A percentile compares a stretch with the other conserved stretches of the same genome.
These are phyloP conservation scores for Galerucella calmariensis DNA, from an alignment of 2,888 invertebrate species.

Conservation along the genomic window DNA sequence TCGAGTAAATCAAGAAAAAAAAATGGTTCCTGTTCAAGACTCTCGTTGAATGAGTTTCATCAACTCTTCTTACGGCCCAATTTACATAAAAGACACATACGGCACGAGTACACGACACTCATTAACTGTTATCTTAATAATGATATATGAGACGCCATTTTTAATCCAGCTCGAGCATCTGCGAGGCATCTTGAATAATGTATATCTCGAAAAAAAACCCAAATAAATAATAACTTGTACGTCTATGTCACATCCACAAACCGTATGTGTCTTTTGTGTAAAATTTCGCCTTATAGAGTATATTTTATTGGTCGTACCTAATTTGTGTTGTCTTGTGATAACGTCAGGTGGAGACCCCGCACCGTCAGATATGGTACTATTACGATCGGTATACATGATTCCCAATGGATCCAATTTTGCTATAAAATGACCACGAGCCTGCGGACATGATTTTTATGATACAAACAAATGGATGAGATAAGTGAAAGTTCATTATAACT, in stretches of 20 bases:
- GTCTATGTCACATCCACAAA: neutral
- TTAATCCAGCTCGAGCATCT: no score
- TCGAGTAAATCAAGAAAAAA: conserved; percentile 2
- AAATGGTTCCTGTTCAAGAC: neutral
- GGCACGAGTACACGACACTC: neutral
- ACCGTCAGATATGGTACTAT: conserved; percentile 64
- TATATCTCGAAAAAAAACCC: no score
- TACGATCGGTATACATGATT: conserved; percentile 77
- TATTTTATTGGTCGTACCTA: conserved; percentile 68
- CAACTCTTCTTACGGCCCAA: neutral
- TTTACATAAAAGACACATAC: neutral
- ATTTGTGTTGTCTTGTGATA: conserved; percentile 73
- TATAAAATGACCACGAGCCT: conserved; percentile 95
- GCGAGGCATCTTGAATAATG: no score
- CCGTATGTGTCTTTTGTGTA: neutral
- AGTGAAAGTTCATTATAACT: no score
- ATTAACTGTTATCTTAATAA: no score
- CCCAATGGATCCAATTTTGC: conserved; percentile 94
- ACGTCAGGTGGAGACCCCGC: conserved; percentile 70
- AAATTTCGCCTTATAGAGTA: neutral
- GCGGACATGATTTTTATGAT: conserved; percentile 37
- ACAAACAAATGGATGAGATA: neutral
- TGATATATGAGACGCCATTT: no score
- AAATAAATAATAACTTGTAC: neutral
- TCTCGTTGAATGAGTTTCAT: neutral